Evolutionary conservation across 2,797 vertebrate species (phyloP).

Genomic region (Pipistrellus kuhlii): DNA sequence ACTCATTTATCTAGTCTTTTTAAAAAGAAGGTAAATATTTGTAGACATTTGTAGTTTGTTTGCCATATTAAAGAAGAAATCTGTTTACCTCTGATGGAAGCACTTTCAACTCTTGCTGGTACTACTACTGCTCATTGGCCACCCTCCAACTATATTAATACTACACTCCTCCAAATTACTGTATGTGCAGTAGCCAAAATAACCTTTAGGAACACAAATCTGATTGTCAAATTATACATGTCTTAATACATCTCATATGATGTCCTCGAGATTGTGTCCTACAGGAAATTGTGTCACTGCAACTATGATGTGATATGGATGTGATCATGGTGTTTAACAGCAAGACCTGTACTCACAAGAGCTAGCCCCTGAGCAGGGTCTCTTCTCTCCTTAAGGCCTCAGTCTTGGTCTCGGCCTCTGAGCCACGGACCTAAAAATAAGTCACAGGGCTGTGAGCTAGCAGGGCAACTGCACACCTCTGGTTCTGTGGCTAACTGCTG

Average conservation of each 20-base stretch:
- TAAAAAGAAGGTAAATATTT: background rate
- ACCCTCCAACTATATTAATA: background rate
- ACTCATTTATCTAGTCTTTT: background rate
- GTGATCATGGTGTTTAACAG: background rate
- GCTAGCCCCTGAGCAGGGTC: background rate
- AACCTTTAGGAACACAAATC: background rate
- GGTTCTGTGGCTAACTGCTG: background rate
- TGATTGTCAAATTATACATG: background rate
- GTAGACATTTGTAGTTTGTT: background rate
- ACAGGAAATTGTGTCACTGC: background rate
- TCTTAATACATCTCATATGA: background rate
- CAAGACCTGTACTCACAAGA: background rate
- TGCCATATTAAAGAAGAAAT: background rate
- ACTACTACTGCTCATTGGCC: background rate
- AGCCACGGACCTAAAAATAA: slow-evolving; percentile 74
- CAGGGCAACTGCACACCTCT: background rate
- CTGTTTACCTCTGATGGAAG: background rate
- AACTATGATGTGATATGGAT: background rate
- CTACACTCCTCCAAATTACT: background rate
- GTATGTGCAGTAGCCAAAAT: background rate
- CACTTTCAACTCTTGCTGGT: background rate
- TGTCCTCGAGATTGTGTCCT: background rate
- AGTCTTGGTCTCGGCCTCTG: slow-evolving; percentile 4
- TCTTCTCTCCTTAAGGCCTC: background rate
- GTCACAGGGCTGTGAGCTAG: background rate